Base-by-base conservation (phyloP, 2,113 vertebrate genomes). In the Pygathrix nemaeus region DNA sequence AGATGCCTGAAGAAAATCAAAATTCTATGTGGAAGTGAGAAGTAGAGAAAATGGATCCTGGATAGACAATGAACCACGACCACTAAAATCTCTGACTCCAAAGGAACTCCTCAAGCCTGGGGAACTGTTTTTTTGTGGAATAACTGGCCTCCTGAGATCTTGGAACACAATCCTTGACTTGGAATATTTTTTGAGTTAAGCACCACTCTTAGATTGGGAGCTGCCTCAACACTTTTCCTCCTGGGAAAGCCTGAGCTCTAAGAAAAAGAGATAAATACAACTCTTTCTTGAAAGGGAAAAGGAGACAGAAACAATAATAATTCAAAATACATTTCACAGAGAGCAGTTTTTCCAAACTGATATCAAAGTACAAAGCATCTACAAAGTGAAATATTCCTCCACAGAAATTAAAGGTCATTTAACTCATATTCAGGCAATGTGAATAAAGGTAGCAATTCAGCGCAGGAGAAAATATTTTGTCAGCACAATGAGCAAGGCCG, bases 341-440 rank as follows among this genome's bases (percentile, higher is more conserved):
- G 35, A 87, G 14, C 27, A 82, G 61, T 45, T 93, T 85, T 85
- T 38, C 7, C 38, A 84, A 93, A 88, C 20, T 2, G 4, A 35
- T 59, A 73, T 68, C 35, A 94, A 97, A 96, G 83, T 25, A 80
- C 21, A 8, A 73, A 70, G 25, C 21, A 48, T n/a, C 32, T 82
- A 76, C 43, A 84, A 82, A 64, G 66, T 32, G 61, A 7, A 86
- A 43, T 70, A 43, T 81, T 61, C 21, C 16, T 61, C 23, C 68
- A 92, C 38, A 79, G n/a, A 82, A 93, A 75, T 50, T 70, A 89
- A 92, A 94, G 38, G 59, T 78, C 72, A 88, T 35, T 93, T 70
- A 20, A 93, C 92, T 76, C 35, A 9, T 45, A 82, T 93, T 90
- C 61, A 95, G 35, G 45, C 50, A 93, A 85, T 0, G 2, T 80